These are phyloP conservation scores for Sceloporus tristichus DNA, from an alignment of 2,113 vertebrate genomes.

Conservation along the genomic window DNA sequence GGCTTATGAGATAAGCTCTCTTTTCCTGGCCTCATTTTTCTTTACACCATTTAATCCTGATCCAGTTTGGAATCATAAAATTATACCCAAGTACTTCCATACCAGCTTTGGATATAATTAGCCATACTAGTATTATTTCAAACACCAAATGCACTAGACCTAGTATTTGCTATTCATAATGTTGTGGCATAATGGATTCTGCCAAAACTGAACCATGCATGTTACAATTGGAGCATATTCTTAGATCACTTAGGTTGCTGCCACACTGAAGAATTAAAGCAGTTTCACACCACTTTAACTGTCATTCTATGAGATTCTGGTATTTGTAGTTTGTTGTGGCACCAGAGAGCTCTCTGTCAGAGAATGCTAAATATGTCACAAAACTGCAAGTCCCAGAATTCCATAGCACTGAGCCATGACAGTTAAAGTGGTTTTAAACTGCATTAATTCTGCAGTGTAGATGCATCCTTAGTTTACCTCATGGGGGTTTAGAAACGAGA, in stretches of 20 bases:
- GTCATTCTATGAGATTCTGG: too few species aligned
- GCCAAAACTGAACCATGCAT: not conserved
- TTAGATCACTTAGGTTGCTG: not conserved
- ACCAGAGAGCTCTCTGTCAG: too few species aligned
- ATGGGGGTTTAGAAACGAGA: too few species aligned
- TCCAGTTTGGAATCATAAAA: not conserved
- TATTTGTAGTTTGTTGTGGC: too few species aligned
- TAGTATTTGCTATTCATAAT: not conserved
- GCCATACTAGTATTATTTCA: not conserved
- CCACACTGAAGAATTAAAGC: too few species aligned
- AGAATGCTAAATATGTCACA: too few species aligned
- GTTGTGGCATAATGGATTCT: not conserved
- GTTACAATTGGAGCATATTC: not conserved
- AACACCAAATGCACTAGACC: not conserved
- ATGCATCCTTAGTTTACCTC: too few species aligned
- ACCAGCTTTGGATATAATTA: not conserved
- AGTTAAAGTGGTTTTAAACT: too few species aligned
- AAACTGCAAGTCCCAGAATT: too few species aligned
- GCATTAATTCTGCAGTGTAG: too few species aligned
- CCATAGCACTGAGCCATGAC: too few species aligned
- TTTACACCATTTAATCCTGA: not conserved
- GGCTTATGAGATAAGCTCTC: not conserved
- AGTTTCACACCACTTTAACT: too few species aligned
- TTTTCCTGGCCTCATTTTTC: not conserved
- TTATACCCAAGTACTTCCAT: not conserved